Conservation (phyloP, 64 coral and sea anemone species). For the Stichodactyla helianthus region DNA sequence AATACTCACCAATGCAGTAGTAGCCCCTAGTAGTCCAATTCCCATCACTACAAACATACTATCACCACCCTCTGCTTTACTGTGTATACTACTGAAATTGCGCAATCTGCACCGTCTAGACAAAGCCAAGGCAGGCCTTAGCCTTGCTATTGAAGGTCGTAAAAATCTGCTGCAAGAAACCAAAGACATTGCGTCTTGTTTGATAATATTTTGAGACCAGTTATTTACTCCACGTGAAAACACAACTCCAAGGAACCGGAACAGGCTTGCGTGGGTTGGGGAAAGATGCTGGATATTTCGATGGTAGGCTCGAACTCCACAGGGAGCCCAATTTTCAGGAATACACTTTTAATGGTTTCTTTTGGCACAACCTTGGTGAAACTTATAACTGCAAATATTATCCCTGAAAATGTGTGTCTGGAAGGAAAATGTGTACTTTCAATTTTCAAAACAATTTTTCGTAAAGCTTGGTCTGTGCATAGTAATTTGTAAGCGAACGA, state of each 20-base stretch:
- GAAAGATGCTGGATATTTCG: not conserved
- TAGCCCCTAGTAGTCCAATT: conserved; percentile 55
- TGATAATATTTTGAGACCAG: not conserved
- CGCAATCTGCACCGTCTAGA: conserved; percentile 3
- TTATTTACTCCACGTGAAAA: conserved; percentile 50
- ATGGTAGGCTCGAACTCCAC: not conserved
- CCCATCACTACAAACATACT: conserved; percentile 55
- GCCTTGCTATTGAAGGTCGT: conserved; percentile 55
- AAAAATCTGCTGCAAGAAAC: conserved; percentile 57
- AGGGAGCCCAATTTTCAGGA: conserved; percentile 2
- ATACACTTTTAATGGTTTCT: too few relatives aligned
- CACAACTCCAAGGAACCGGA: not conserved
- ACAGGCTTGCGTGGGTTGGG: conserved; percentile 13
- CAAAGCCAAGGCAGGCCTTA: conserved; percentile 36
- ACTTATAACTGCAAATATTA: too few relatives aligned
- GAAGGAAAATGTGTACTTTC: too few relatives aligned
- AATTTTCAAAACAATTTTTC: too few relatives aligned
- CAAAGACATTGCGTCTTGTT: conserved; percentile 53
- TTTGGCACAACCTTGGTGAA: too few relatives aligned
- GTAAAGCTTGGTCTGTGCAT: too few relatives aligned
- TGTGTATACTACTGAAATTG: conserved; percentile 34
- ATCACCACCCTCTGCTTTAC: conserved; percentile 22
- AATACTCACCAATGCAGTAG: conserved; percentile 31
- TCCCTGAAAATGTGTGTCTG: too few relatives aligned
- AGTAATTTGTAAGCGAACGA: too few relatives aligned